Base-by-base conservation (phyloP, 2,888 invertebrate genomes). In the Drosophila seclusa region DNA sequence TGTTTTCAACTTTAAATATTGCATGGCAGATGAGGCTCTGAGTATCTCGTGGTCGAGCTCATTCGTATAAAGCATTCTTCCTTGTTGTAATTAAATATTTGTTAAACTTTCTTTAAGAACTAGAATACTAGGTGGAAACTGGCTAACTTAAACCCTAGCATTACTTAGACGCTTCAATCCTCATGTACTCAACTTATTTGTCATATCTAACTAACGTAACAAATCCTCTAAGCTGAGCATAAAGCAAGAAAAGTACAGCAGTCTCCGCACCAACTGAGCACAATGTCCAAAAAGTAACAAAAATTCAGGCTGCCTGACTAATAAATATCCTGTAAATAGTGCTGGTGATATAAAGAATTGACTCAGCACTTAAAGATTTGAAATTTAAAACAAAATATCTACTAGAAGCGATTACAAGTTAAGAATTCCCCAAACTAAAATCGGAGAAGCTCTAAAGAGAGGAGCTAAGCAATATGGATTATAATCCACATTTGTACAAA, bases 141-240 rank as follows among this genome's bases (percentile, higher is more conserved):
- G 3, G 18, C 29, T 31, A 18, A n/a, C 16, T 8, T 21, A 48
- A 58, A 2, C 52, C 45, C 57, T 27, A 45, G 34, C 61, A 32
- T 45, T 57, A 31, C 36, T 50, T 50, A 45, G 52, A 42, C 42
- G 31, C 32, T 42, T 11, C 21, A 57, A 68, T 52, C 45, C 57
- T 24, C 57, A 68, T 55, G 68, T 52, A 58, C 57, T 60, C 42
- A 24, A n/a, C 48, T 59, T 63, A 63, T 68, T 64, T 72, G 38
- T 71, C 50, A 48, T 50, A 55, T 34, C 55, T 32, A 66, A 57
- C 64, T 50, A 62, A 68, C 50, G 29, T 2, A 53, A 27, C 45
- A 73, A 76, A 76, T 76, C 40, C 60, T 40, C 16, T 55, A 55
- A 62, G 54, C 64, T 59, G 21, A 29, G 34, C 54, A 54, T 62